Evolutionary conservation across 2,888 invertebrate species (phyloP), one percentile per base, ranked within the genome.

Genomic region (Drosophila sordidula): DNA sequence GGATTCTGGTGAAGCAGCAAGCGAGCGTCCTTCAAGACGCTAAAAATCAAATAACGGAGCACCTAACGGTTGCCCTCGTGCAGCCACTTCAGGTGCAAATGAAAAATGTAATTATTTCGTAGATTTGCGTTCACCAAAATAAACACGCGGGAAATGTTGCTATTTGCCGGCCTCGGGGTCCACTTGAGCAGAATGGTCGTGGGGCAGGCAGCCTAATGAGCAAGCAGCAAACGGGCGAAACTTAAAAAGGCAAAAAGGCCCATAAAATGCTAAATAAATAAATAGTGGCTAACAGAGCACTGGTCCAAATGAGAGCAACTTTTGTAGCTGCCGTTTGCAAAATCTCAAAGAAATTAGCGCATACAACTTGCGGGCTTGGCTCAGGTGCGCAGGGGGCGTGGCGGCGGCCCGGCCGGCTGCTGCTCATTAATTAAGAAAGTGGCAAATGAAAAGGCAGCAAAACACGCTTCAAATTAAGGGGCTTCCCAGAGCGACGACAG

Each of bases 71-170:
- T 26, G 45, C 68, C 64, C 50, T 50, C 29, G 50, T 73, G 88
- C 75, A 78, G 65, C 74, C 83, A 86, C 83, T 87, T 81, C 75
- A 88, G 87, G 87, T 89, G 89, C 81, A 88, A 88, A 88, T 86
- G 87, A 81, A 83, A 88, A 89, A 86, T 89, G 87, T 86, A 89
- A 89, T 88, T 89, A 86, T 86, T 87, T 89, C 78, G 74, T 88
- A 89, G 81, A 82, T 89, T 82, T 89, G 78, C 70, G 78, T 82
- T 70, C 58, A 71, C 65, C 61, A 79, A 85, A 89, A 85, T 78
- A 81, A 85, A 85, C 74, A 85, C 66, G 82, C 71, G 69, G 64
- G 66, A 75, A 76, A 71, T 74, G 59, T 65, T 26, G 73, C 76
- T 84, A 79, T 85, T 85, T 87, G 69, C 66, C 54, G 50, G 67